Conservation (phyloP, 1,140 invertebrate species). For the Charaxes varanes region DNA sequence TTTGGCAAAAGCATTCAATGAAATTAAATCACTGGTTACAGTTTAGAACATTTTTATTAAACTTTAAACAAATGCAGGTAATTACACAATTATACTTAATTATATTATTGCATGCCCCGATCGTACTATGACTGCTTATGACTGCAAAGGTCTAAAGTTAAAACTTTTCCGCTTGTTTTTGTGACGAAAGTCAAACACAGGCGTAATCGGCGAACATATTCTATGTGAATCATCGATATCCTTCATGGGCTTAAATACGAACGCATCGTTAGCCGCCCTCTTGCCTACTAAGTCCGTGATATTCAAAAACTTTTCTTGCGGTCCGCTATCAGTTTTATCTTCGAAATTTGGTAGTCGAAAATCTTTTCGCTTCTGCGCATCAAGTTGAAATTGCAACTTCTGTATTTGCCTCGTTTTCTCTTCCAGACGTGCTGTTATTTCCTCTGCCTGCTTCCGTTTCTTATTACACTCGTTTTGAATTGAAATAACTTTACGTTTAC, state of each 20-base stretch:
- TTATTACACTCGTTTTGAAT: constrained; percentile 62
- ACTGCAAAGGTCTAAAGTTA: constrained; percentile 45
- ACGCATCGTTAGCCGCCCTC: constrained; percentile 44
- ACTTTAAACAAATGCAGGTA: constrained; percentile 72
- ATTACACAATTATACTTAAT: constrained; percentile 22
- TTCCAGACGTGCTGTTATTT: constrained; percentile 55
- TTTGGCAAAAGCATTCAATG: constrained; percentile 92
- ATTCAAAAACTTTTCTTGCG: constrained; percentile 46
- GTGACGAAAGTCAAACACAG: constrained; percentile 56
- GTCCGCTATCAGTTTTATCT: constrained; percentile 26
- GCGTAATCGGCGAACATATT: constrained; percentile 54
- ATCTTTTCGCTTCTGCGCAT: constrained; percentile 57
- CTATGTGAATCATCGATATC: constrained; percentile 40
- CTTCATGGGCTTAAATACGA: constrained; percentile 55
- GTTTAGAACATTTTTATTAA: constrained; percentile 85
- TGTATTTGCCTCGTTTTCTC: constrained; percentile 66
- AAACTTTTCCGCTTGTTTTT: constrained; percentile 47
- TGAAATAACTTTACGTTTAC: constrained; percentile 59
- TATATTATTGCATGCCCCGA: constrained; percentile 8
- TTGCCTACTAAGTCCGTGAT: constrained; percentile 57
- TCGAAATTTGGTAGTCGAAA: constrained; percentile 47
- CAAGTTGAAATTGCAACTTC: constrained; percentile 61
- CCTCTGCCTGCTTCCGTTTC: constrained; percentile 61
- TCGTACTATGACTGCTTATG: constrained; percentile 17
- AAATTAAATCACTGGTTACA: constrained; percentile 92